Percentiles rank a stretch among this genome's conserved stretches.
These are phyloP conservation scores for Leptopilina clavipes DNA, from an alignment of 1,140 invertebrate genomes.

Conservation along the genomic window DNA sequence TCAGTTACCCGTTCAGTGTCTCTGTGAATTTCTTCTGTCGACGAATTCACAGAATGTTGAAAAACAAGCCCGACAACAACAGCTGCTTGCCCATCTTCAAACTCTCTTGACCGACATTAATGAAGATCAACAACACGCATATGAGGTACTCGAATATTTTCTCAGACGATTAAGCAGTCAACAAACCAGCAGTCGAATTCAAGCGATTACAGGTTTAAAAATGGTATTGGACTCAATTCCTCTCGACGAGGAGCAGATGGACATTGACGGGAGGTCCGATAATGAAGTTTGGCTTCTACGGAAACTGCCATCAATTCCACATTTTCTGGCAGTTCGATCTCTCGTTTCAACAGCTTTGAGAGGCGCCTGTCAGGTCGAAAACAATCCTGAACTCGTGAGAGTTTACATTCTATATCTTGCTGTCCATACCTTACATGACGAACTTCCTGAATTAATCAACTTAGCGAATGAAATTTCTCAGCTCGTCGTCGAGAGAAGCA, in stretches of 20 bases:
- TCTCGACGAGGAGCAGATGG: conserved; percentile 68
- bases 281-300: conserved; percentile 84
- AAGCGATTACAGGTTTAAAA: conserved; percentile 83
- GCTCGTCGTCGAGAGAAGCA: conserved; percentile 93
- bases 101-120: conserved; percentile 79
- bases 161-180: conserved; percentile 88
- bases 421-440: conserved; percentile 81
- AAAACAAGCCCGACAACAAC: conserved; percentile 84
- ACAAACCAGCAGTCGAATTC: conserved; percentile 83
- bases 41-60: conserved; percentile 76
- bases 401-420: conserved; percentile 93
- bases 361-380: conserved; percentile 93
- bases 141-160: conserved; percentile 95
- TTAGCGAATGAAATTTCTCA: conserved; percentile 89
- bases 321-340: conserved; percentile 81
- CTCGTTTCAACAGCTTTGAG: conserved; percentile 83
- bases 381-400: conserved; percentile 87
- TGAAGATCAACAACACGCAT: conserved; percentile 78
- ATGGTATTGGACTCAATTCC: conserved; percentile 75
- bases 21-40: conserved; percentile 95
- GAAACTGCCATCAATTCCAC: conserved; percentile 83
- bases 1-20: conserved; percentile 94
- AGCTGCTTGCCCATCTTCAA: conserved; percentile 86
- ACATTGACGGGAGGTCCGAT: conserved; percentile 70
- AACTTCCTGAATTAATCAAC: conserved; percentile 79